Conservation (phyloP, 2,888 invertebrate species). For the Caenorhabditis angaria region DNA sequence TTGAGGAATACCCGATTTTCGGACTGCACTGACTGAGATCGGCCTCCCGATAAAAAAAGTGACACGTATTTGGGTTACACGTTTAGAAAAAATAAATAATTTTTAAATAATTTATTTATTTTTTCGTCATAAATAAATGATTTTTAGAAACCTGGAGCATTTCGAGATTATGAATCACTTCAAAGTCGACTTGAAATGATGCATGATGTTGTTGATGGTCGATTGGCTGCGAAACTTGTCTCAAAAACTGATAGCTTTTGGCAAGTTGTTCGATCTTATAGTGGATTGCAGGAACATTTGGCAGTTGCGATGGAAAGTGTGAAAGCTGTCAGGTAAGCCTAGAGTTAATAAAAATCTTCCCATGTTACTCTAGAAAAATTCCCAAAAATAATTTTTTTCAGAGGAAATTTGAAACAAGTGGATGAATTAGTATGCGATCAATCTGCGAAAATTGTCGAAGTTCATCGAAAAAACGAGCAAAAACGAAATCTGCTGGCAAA, state of each 20-base stretch:
- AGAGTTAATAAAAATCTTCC: slow-evolving; percentile 5
- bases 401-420: slow-evolving; percentile 48
- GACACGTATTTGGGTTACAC: no score
- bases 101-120: no score
- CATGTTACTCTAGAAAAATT: neutral
- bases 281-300: slow-evolving; percentile 94
- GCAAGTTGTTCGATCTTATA: slow-evolving; percentile 96
- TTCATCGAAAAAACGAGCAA: slow-evolving; percentile 59
- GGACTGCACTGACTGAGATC: no score
- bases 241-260: slow-evolving; percentile 57
- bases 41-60: no score
- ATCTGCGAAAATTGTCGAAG: slow-evolving; percentile 52
- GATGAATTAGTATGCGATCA: slow-evolving; percentile 52
- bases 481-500: slow-evolving; percentile 57
- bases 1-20: no score
- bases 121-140: neutral
- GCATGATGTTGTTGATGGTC: slow-evolving; percentile 67
- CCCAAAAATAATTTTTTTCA: slow-evolving; percentile 16
- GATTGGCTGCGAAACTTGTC: slow-evolving; percentile 79
- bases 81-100: no score
- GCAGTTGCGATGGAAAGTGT: slow-evolving; percentile 75
- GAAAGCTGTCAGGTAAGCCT: slow-evolving; percentile 46
- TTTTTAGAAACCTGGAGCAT: slow-evolving; percentile 40
- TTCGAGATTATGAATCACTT: slow-evolving; percentile 54
- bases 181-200: slow-evolving; percentile 63